Evolutionary conservation across 2,113 vertebrate species (phyloP).

Genomic region (Mobula hypostoma): DNA sequence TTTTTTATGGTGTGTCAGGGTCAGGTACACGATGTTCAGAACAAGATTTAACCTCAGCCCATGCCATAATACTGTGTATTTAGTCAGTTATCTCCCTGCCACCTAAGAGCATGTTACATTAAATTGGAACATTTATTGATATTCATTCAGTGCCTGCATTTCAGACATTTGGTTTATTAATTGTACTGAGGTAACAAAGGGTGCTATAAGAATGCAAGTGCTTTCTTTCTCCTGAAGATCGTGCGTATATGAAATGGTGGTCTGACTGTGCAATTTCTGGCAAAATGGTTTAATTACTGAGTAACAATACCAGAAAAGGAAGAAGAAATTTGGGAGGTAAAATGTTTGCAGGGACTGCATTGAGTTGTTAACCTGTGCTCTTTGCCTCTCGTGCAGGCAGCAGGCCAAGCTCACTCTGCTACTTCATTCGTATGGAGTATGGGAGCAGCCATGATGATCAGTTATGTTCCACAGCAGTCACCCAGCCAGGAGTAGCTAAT

Average conservation of each 20-base stretch:
- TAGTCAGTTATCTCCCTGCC: no score
- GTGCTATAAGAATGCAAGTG: neutral
- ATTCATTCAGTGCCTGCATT: neutral
- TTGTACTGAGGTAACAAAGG: neutral
- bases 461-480: no score
- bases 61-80: neutral
- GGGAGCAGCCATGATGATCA: no score
- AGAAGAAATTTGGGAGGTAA: neutral
- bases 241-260: neutral
- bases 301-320: neutral
- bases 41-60: neutral
- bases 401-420: no score
- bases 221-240: neutral
- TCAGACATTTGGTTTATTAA: neutral
- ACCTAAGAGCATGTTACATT: neutral
- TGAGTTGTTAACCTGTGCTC: no score
- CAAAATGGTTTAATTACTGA: neutral
- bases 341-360: no score
- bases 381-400: no score
- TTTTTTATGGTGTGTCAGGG: no score
- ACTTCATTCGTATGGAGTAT: no score
- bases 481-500: no score
- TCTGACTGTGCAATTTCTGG: neutral
- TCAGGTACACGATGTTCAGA: neutral
- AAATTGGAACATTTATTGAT: neutral